Conservation (phyloP, 1,140 invertebrate species). For the Polypedilum vanderplanki region DNA sequence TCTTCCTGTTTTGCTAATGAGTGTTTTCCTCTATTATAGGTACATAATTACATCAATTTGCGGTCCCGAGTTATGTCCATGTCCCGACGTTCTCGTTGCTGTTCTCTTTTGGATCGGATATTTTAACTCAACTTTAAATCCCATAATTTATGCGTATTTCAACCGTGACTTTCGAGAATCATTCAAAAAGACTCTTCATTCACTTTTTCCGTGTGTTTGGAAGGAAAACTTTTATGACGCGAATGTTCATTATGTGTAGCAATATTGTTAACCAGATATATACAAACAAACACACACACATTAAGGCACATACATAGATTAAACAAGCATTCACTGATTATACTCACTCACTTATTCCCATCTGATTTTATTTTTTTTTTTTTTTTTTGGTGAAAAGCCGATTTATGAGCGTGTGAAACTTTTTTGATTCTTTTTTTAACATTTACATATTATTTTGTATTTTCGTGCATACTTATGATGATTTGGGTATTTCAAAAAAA, state of each 20-base stretch:
- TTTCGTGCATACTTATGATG: no score
- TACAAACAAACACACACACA: no score
- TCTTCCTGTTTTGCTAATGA: no score
- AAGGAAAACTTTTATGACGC: conserved; percentile 44
- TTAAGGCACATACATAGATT: not conserved
- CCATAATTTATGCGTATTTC: conserved; percentile 96
- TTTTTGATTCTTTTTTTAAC: no score
- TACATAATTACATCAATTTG: conserved; percentile 83
- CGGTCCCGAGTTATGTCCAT: conserved; percentile 63
- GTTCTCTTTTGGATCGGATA: conserved; percentile 78
- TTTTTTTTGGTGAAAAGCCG: no score
- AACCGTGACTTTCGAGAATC: conserved; percentile 96
- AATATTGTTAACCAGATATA: not conserved
- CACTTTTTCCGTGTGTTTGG: conserved; percentile 64
- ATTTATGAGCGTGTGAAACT: no score
- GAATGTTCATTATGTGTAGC: conserved; percentile 48
- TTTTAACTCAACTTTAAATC: conserved; percentile 96
- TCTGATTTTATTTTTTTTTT: no score
- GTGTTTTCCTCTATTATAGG: conserved; percentile 46
- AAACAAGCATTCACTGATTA: no score
- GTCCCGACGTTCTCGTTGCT: conserved; percentile 72
- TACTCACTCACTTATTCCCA: no score
- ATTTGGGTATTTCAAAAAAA: no score
- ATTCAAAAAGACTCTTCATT: conserved; percentile 87
- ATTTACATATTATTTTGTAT: no score